Percentiles rank a stretch among this genome's conserved stretches.
Conservation (phyloP, 1,140 invertebrate genomes). For the Procambarus virginalis region DNA sequence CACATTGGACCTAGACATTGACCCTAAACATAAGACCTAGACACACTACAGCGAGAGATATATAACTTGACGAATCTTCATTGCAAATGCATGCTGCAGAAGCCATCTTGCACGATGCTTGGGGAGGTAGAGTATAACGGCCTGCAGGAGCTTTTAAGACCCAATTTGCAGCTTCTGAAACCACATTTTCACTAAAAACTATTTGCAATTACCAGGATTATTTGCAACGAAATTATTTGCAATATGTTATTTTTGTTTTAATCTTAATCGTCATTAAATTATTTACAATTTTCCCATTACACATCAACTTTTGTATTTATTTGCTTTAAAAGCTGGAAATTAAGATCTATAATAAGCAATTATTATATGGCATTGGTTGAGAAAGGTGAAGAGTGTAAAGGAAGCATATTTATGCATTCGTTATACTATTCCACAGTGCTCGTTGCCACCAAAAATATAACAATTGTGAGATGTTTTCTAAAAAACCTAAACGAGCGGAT, state of each 20-base stretch:
- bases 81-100: not conserved
- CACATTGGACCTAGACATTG: not conserved
- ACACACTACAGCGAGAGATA: not conserved
- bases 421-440: not conserved
- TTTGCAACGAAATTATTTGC: too few species aligned
- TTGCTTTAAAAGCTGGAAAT: not conserved
- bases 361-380: not conserved
- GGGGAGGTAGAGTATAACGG: too few species aligned
- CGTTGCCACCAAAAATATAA: not conserved
- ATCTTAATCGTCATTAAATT: not conserved
- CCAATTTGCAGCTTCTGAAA: too few species aligned
- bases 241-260: too few species aligned
- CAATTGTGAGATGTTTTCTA: not conserved
- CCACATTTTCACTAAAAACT: too few species aligned
- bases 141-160: too few species aligned
- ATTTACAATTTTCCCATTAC: conserved; percentile 10
- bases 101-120: not conserved
- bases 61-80: not conserved
- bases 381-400: not conserved
- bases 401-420: not conserved
- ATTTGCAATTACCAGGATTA: too few species aligned
- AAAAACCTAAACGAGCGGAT: not conserved
- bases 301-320: not conserved
- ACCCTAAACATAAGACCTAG: not conserved
- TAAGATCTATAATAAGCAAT: not conserved